Evolutionary conservation across 2,113 vertebrate genomes (phyloP).

Genomic region (Sardina pilchardus): DNA sequence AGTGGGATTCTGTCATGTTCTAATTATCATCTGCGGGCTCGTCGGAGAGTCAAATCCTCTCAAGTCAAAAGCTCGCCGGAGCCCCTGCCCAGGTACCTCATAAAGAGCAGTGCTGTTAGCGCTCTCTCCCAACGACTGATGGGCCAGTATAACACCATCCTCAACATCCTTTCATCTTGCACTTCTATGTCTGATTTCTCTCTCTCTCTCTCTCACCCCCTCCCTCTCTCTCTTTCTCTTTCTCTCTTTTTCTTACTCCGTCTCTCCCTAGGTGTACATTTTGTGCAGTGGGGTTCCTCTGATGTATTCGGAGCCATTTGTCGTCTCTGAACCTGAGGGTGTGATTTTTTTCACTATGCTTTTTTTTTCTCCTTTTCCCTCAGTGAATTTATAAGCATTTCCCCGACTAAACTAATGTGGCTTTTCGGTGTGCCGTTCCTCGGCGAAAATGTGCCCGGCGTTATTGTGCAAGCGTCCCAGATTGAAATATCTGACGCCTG

Average conservation of each 20-base stretch:
- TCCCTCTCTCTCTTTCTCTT: background rate
- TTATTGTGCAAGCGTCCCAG: conserved; percentile 87
- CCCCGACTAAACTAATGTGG: conserved; percentile 82
- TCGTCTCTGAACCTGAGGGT: conserved; percentile 79
- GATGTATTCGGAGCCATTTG: conserved; percentile 77
- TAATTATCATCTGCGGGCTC: conserved; percentile 53
- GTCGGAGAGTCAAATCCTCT: conserved; percentile 56
- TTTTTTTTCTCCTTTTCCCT: conserved; percentile 75
- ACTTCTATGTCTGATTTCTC: conserved; percentile 25
- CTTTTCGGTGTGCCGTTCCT: conserved; percentile 75
- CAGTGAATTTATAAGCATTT: conserved; percentile 80
- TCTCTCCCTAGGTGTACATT: conserved; percentile 4
- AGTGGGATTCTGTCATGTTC: conserved; percentile 42
- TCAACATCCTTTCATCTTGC: conserved; percentile 26
- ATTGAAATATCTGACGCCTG: conserved; percentile 98
- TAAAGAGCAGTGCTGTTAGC: background rate
- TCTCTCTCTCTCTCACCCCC: background rate
- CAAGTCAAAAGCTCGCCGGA: conserved; percentile 42
- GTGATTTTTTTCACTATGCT: conserved; percentile 77
- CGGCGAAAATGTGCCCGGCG: conserved; percentile 78
- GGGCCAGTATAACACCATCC: conserved; percentile 24
- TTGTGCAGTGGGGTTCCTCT: conserved; percentile 44
- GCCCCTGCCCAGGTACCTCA: conserved; percentile 35
- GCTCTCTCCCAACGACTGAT: conserved; percentile 18
- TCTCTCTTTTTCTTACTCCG: background rate